phyloP scores from a whole-genome alignment of 2,797 vertebrate genomes.

The Monodelphis domestica region DNA sequence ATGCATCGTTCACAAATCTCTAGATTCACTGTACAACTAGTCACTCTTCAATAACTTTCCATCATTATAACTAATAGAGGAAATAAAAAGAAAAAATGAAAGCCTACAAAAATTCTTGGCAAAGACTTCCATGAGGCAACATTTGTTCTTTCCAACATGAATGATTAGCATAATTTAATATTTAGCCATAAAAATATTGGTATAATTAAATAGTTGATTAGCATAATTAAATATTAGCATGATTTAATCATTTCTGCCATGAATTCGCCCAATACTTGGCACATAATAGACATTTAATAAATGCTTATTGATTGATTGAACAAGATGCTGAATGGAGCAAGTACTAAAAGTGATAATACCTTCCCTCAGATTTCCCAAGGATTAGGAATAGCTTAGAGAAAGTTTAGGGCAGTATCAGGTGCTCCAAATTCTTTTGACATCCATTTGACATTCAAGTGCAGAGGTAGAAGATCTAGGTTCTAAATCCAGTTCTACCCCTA shows the following conservation, averaged over 20 bases:
- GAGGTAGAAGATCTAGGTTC: neutral
- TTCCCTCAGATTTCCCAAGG: slow-evolving; percentile 29
- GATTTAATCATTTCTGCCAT: neutral
- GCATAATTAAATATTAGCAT: neutral
- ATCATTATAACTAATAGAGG: slow-evolving; percentile 27
- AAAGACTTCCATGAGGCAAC: slow-evolving; percentile 46
- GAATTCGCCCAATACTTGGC: neutral
- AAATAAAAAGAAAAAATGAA: slow-evolving; percentile 37
- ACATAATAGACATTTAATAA: neutral
- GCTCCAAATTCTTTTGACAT: slow-evolving; percentile 1
- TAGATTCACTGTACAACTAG: slow-evolving; percentile 20
- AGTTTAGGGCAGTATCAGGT: slow-evolving; percentile 19
- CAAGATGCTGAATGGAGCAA: slow-evolving; percentile 33
- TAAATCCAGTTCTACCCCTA: neutral
- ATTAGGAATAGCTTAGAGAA: slow-evolving; percentile 16
- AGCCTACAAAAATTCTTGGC: slow-evolving; percentile 32
- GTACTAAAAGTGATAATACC: neutral
- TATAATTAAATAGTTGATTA: neutral
- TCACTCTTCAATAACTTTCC: slow-evolving; percentile 28
- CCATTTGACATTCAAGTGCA: no score
- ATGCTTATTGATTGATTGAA: neutral
- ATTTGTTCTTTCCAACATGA: slow-evolving; percentile 50
- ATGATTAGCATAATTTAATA: neutral
- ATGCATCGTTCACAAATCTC: neutral
- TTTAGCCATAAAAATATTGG: neutral